Evolutionary conservation across 2,797 vertebrate genomes (phyloP).

Genomic region (Epinephelus malabaricus): DNA sequence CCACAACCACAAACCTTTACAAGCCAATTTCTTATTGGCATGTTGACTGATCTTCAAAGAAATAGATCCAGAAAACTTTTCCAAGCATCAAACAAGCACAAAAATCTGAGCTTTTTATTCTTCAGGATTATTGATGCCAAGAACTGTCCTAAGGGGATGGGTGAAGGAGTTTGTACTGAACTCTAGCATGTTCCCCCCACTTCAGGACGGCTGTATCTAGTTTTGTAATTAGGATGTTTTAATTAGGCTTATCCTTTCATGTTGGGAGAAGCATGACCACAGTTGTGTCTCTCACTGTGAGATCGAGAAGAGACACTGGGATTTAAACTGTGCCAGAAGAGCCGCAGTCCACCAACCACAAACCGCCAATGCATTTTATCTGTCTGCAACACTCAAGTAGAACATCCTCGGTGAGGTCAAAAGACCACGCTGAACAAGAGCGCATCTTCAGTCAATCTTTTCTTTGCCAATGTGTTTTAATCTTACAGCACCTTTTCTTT

Average conservation of each 20-base stretch:
- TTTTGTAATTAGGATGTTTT: constrained; percentile 76
- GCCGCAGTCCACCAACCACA: constrained; percentile 44
- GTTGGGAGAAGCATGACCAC: constrained; percentile 54
- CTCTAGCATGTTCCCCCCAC: constrained; percentile 28
- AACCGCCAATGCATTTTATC: constrained; percentile 61
- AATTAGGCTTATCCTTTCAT: constrained; percentile 79
- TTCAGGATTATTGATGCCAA: constrained; percentile 18
- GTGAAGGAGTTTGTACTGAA: constrained; percentile 51
- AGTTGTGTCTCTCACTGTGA: constrained; percentile 53
- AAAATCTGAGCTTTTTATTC: constrained; percentile 7
- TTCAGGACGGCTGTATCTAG: constrained; percentile 41
- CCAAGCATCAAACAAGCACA: constrained; percentile 19
- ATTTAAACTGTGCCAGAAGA: constrained; percentile 63
- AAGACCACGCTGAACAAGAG: neutral
- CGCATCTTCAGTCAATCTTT: constrained; percentile 33
- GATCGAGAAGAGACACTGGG: constrained; percentile 35
- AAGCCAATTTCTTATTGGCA: constrained; percentile 17
- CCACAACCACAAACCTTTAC: constrained; percentile 17
- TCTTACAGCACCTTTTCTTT: constrained; percentile 10
- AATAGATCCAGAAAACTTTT: neutral
- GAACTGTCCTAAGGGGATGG: constrained; percentile 23
- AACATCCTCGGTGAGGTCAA: constrained; percentile 50
- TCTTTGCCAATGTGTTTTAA: neutral
- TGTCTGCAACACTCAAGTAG: constrained; percentile 56
- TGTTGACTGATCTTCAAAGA: constrained; percentile 31